Conservation (phyloP, 1,140 invertebrate species). For the Glossosoma conforme region DNA sequence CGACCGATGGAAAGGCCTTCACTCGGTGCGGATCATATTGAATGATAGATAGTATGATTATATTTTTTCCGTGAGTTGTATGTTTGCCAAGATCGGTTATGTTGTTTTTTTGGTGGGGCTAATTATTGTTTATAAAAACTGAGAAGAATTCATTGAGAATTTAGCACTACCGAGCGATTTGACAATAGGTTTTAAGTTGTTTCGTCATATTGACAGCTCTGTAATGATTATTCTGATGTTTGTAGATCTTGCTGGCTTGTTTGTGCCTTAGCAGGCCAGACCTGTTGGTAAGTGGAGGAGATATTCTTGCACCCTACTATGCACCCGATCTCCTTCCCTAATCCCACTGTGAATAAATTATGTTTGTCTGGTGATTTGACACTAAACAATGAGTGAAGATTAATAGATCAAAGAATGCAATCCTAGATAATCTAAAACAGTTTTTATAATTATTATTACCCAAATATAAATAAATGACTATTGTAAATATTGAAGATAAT, state of each 20-base stretch:
- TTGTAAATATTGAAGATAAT: too few relatives aligned
- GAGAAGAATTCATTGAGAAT: background rate
- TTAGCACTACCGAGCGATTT: background rate
- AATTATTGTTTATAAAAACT: background rate
- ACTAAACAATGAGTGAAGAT: too few relatives aligned
- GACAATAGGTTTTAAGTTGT: conserved; percentile 3
- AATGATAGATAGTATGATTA: too few relatives aligned
- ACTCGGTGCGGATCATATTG: too few relatives aligned
- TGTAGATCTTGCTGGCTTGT: conserved; percentile 66
- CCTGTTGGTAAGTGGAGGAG: conserved; percentile 58
- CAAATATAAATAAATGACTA: too few relatives aligned
- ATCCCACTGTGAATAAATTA: conserved; percentile 16
- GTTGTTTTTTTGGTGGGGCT: too few relatives aligned
- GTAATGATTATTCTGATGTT: conserved; percentile 32
- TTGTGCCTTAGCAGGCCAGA: conserved; percentile 64
- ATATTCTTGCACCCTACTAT: conserved; percentile 24
- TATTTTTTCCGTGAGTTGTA: conserved; percentile 7
- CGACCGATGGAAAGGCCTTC: background rate
- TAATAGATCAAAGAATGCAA: too few relatives aligned
- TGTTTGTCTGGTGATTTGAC: too few relatives aligned
- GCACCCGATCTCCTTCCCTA: background rate
- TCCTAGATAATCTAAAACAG: too few relatives aligned
- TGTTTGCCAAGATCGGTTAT: conserved; percentile 28
- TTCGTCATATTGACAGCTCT: conserved; percentile 8
- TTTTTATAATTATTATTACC: too few relatives aligned